These are phyloP conservation scores for Ptilorrhoa leucosticta DNA, from an alignment of 2,113 vertebrate species.

Conservation along the genomic window DNA sequence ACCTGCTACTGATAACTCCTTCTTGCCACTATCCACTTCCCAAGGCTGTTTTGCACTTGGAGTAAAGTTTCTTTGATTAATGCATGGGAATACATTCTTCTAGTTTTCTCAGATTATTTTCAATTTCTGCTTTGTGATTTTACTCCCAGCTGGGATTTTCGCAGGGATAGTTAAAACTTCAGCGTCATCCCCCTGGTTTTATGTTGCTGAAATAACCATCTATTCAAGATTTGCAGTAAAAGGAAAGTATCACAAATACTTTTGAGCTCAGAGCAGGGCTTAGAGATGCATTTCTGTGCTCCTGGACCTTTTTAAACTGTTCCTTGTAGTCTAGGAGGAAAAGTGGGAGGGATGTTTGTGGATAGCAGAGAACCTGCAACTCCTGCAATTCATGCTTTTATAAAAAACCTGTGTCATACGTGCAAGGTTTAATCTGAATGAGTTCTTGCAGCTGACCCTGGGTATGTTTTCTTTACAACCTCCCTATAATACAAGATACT, in stretches of 20 bases:
- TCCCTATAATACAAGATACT: background rate
- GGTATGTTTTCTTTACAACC: background rate
- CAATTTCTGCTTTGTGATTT: background rate
- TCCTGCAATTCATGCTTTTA: background rate
- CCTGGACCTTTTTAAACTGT: background rate
- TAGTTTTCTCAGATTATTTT: background rate
- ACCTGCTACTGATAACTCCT: background rate
- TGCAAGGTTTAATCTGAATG: background rate
- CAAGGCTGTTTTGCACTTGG: background rate
- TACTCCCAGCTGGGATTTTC: background rate
- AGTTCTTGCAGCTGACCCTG: background rate
- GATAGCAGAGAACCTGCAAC: background rate
- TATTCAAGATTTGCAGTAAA: background rate
- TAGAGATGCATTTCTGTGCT: background rate
- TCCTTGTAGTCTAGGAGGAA: background rate
- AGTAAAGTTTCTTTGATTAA: background rate
- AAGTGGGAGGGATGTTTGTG: background rate
- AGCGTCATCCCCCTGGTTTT: background rate
- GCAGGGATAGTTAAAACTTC: background rate
- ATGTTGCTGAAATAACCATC: background rate
- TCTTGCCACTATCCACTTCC: background rate
- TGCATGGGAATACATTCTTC: background rate
- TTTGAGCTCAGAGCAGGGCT: background rate
- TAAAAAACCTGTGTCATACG: fast-evolving
- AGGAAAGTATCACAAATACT: background rate